phyloP scores from a whole-genome alignment of 2,113 vertebrate genomes.

The Stigmatopora nigra region DNA sequence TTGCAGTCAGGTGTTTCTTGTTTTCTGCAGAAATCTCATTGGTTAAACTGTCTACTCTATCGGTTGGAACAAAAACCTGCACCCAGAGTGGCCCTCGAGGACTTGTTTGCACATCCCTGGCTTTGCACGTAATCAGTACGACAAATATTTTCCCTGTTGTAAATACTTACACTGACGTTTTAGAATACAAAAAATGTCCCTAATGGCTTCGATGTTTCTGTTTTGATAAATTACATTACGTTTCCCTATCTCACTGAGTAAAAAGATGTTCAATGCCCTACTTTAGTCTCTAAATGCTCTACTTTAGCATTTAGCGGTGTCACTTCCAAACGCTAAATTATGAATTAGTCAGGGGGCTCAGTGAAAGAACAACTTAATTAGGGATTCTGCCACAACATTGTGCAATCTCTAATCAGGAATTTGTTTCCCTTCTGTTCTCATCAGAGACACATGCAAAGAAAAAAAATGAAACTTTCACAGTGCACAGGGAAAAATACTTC shows the following conservation, averaged over 20 bases:
- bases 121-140: background rate
- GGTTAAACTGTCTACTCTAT: too few species aligned
- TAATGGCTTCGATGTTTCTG: conserved; percentile 15
- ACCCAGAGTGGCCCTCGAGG: too few species aligned
- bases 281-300: conserved; percentile 22
- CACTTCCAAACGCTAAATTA: conserved; percentile 40
- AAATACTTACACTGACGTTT: conserved; percentile 4
- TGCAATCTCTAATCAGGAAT: conserved; percentile 29
- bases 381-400: conserved; percentile 33
- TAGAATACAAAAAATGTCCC: conserved; percentile 1
- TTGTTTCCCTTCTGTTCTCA: conserved; percentile 34
- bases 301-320: conserved; percentile 28
- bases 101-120: too few species aligned
- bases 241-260: conserved; percentile 15
- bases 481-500: background rate
- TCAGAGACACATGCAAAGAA: conserved; percentile 21
- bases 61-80: too few species aligned
- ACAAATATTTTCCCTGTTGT: background rate
- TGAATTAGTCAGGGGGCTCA: conserved; percentile 46
- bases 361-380: conserved; percentile 51
- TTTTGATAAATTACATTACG: conserved; percentile 9
- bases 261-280: conserved; percentile 22
- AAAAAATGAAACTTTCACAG: conserved; percentile 5
- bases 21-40: too few species aligned
- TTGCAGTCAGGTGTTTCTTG: too few species aligned